Percentiles rank a stretch among this genome's conserved stretches.
Conservation (phyloP, 53 echinoderm and acorn worm species). For the Holothuria scabra region DNA sequence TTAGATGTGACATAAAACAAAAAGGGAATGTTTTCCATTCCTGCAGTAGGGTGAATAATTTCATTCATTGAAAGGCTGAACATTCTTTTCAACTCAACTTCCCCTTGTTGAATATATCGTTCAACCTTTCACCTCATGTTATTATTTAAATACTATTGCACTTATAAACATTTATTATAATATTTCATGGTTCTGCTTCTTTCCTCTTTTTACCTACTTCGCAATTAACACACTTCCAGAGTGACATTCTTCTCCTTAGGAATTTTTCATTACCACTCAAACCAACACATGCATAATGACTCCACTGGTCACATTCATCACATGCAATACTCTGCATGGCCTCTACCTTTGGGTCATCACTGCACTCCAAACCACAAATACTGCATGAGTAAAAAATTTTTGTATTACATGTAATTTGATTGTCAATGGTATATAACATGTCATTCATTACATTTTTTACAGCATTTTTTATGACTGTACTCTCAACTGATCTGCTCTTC, state of each 20-base stretch:
- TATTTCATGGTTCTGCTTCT: background rate
- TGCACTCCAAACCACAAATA: background rate
- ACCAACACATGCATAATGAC: background rate
- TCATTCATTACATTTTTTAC: too few species aligned
- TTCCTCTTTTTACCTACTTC: background rate
- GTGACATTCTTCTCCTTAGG: background rate
- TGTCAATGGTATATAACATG: conserved; percentile 48
- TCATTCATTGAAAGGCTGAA: too few species aligned
- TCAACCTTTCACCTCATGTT: too few species aligned
- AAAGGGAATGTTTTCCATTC: too few species aligned
- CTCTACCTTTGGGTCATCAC: background rate
- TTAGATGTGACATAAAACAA: too few species aligned
- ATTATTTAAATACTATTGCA: too few species aligned
- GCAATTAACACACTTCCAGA: conserved; percentile 6
- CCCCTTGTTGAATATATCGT: too few species aligned
- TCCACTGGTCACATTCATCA: conserved; percentile 14
- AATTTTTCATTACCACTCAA: background rate
- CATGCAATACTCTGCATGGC: conserved; percentile 6
- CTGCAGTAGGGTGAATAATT: too few species aligned
- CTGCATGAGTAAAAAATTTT: background rate
- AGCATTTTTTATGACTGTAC: conserved; percentile 51
- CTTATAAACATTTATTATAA: too few species aligned
- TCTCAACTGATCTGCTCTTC: conserved; percentile 31
- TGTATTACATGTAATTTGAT: background rate
- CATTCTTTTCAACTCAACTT: too few species aligned